Conservation (phyloP, 1,140 invertebrate species). For the Agrypnia vestita region DNA sequence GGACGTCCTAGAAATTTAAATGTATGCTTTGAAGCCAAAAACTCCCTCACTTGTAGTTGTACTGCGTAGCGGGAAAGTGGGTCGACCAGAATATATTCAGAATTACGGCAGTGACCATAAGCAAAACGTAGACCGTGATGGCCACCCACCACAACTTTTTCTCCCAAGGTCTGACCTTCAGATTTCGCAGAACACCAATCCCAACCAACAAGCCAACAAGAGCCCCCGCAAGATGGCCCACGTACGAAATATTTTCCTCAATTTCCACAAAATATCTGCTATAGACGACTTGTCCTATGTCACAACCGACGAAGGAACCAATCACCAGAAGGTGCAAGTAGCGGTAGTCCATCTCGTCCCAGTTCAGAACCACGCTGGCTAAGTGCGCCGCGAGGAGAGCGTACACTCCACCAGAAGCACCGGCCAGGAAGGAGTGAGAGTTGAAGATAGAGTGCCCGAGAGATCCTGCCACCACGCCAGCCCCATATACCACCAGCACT, state of each 20-base stretch:
- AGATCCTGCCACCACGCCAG: constrained; percentile 90
- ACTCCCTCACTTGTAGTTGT: constrained; percentile 37
- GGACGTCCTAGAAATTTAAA: no score
- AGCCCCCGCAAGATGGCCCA: constrained; percentile 92
- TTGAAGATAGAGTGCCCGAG: constrained; percentile 93
- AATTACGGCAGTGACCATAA: constrained; percentile 84
- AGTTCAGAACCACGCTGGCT: constrained; percentile 96
- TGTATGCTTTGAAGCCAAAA: no score
- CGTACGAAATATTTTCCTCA: constrained; percentile 85
- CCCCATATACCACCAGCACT: constrained; percentile 85
- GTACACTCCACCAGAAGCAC: constrained; percentile 97
- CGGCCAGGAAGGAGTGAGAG: constrained; percentile 89
- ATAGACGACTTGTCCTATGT: constrained; percentile 89
- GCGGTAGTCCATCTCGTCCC: constrained; percentile 93
- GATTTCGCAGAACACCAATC: constrained; percentile 91
- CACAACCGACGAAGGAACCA: constrained; percentile 80
- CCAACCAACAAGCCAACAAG: constrained; percentile 89
- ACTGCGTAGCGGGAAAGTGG: constrained; percentile 71
- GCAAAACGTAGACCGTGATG: constrained; percentile 81
- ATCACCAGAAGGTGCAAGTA: constrained; percentile 86
- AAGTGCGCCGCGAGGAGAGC: constrained; percentile 96
- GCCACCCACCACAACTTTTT: constrained; percentile 88
- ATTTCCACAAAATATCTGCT: constrained; percentile 80
- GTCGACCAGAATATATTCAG: constrained; percentile 82
- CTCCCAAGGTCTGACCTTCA: constrained; percentile 90